Evolutionary conservation across 2,888 invertebrate genomes (phyloP), one percentile per base, ranked within the genome.

Genomic region (Cacoxenus indagator): DNA sequence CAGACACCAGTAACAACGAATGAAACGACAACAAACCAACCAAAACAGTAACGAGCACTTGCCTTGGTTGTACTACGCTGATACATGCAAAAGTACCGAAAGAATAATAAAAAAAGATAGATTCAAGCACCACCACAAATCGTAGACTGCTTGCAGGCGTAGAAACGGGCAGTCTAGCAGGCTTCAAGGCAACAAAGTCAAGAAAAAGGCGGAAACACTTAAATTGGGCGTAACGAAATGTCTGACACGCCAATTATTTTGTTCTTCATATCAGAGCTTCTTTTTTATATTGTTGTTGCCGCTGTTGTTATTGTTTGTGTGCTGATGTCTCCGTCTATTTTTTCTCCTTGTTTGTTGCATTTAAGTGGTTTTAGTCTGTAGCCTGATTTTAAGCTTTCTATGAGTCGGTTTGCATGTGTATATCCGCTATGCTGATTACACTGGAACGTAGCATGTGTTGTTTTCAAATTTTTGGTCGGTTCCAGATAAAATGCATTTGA

Each of bases 221-320:
- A 65, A 65, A 65, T 65, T 65, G 65, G 65, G 65, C 79, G 78
- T 78, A 78, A 78, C 79, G 81, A 82, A 79, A 82, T 82, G 79
- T 79, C 79, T 79, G 79, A 82, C 82, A 82, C 76, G 79, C 82
- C 79, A 79, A 79, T 79, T 79, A 79, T 79, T 82, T 81, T 79
- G 68, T 78, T 78, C 82, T 81, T 75, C 77, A 77, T 82, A 80
- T 74, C 57, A 62, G 22, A 14, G 45, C 17, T 17, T 59, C 17
- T 19, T 14, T 37, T 37, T n/a, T n/a, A n/a, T 43, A 19, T 51
- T 51, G 5, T 19, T 51, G 5, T 51, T 19, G 48, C 6, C 19
- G 5, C 19, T 51, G 4, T 14, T 51, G 17, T 51, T 51, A 6
- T 51, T 51, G 17, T 51, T 22, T 26, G 24, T 64, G n/a, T 51